Percentiles rank a stretch among this genome's conserved stretches.
Evolutionary conservation across 2,888 invertebrate species (phyloP).

Genomic region (Drosophila mulleri): DNA sequence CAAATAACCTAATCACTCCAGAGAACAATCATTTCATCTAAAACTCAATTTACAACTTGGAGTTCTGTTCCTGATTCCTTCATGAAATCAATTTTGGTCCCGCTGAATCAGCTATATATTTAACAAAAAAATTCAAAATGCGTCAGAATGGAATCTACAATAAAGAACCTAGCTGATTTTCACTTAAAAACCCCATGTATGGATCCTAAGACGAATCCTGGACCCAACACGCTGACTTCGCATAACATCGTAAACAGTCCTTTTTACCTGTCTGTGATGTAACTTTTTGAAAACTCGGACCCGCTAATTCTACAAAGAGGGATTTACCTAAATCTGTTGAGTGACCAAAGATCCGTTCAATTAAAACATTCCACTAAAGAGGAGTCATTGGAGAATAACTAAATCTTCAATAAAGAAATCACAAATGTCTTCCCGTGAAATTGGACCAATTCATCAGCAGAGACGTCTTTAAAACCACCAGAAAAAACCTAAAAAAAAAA

Average conservation of each 20-base stretch:
- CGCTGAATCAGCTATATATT: background rate
- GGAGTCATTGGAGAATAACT: background rate
- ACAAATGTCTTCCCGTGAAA: background rate
- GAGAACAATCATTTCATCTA: constrained; percentile 13
- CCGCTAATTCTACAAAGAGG: background rate
- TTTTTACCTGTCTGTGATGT: background rate
- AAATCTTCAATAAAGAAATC: background rate
- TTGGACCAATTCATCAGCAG: background rate
- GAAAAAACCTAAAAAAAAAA: background rate
- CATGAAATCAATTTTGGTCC: background rate
- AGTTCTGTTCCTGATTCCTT: background rate
- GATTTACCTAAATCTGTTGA: background rate
- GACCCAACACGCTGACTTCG: background rate
- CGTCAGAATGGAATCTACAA: background rate
- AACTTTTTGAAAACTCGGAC: background rate
- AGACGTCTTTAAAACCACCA: background rate
- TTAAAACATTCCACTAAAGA: background rate
- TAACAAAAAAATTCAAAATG: background rate
- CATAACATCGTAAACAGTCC: background rate
- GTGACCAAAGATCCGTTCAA: background rate
- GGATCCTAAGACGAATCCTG: background rate
- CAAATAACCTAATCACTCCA: constrained; percentile 1
- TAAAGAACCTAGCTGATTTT: background rate
- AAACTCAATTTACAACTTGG: background rate
- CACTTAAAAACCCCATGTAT: background rate